Base-by-base conservation (phyloP, 1,140 invertebrate species). In the Anagrus nilaparvatae region DNA sequence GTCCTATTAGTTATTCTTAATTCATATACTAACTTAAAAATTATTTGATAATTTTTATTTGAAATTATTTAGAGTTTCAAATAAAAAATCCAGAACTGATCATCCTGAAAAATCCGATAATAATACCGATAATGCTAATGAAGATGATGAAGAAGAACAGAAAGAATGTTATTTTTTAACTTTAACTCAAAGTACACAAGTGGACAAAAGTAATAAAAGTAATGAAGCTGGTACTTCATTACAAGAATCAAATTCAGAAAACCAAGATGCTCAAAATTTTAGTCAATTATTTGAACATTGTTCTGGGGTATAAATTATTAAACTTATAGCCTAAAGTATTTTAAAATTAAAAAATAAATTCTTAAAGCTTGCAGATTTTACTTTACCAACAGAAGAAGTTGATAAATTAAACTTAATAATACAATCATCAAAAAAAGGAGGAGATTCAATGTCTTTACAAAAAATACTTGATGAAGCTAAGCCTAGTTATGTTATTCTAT, bases 401-500 rank as follows among this genome's bases (percentile, higher is more conserved):
- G 56, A 21, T 53, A 68, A 71, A 19, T 83, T 82, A 4, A 60
- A 82, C 5, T 72, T 88, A 35, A 71, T 81, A 24, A 77, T 89
- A 54, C 79, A 84, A 58, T 82, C 83, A 8, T 79, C 87, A 44
- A 85, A 84, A 62, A 79, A 77, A 51, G 67, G 72, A 12, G 76
- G 78, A n/a, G 78, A 84, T 54, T 64, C 75, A 21, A 76, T 81
- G 54, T 78, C 75, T 2, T 56, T 89, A 27, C 76, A 79, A 48
- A 66, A 72, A 40, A 78, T 75, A 4, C 66, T 92, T 31, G 67
- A 75, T 27, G 70, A 76, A 18, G 52, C 88, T 5, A 69, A 77
- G 43, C 93, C 93, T 0, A 76, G 77, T 49, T 92, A 85, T 65
- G 76, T 97, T 1, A 74, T 97, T 41, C 75, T 97, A 65, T 97